Evolutionary conservation across 2,888 invertebrate species (phyloP).

Genomic region (Orgyia antiqua): DNA sequence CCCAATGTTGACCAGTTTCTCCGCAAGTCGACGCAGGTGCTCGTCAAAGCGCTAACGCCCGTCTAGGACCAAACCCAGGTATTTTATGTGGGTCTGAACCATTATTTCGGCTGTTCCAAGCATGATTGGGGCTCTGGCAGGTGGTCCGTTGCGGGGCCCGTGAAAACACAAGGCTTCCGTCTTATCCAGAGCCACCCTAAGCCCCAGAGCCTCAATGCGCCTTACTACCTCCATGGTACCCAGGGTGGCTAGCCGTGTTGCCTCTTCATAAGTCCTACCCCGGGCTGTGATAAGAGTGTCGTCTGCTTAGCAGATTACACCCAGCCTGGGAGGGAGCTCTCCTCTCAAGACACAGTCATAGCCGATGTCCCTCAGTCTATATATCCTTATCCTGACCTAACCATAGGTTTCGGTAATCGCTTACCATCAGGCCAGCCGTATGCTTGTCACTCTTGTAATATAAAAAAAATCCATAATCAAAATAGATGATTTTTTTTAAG

Average conservation of each 20-base stretch:
- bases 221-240: background rate
- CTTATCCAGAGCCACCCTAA: background rate
- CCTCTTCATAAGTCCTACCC: slow-evolving; percentile 7
- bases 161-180: background rate
- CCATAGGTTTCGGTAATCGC: too few species aligned
- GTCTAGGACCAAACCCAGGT: too few species aligned
- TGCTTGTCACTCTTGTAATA: too few species aligned
- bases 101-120: background rate
- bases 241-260: background rate
- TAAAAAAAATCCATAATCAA: too few species aligned
- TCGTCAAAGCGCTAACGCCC: too few species aligned
- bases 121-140: background rate
- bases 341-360: slow-evolving; percentile 3
- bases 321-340: background rate
- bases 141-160: background rate
- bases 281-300: background rate
- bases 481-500: too few species aligned
- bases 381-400: too few species aligned
- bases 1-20: too few species aligned
- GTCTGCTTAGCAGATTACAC: background rate
- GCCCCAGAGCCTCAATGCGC: background rate
- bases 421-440: too few species aligned
- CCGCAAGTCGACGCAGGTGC: too few species aligned
- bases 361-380: slow-evolving; percentile 6
- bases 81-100: background rate